Conservation (phyloP, 2,797 vertebrate genomes). For the Coregonus ussuriensis region DNA sequence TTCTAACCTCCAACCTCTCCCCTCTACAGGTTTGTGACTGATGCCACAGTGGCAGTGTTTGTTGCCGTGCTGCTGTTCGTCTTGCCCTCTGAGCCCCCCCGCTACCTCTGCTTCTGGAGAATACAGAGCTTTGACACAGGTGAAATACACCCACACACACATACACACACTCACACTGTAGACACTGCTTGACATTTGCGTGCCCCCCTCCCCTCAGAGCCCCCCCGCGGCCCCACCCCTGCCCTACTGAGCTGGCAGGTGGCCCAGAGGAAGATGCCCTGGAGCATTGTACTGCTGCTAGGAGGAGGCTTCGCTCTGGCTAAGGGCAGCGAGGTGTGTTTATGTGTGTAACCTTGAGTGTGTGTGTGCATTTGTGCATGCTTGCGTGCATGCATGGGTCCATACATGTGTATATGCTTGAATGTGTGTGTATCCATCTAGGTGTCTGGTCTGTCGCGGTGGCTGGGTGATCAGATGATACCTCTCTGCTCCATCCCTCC, state of each 20-base stretch:
- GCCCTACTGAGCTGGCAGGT: constrained; percentile 88
- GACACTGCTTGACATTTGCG: background rate
- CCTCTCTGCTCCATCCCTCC: constrained; percentile 84
- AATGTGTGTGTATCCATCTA: constrained; percentile 44
- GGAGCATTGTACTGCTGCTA: constrained; percentile 92
- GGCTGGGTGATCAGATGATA: constrained; percentile 90
- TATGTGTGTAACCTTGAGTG: too few species aligned
- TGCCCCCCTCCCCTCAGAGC: constrained; percentile 39
- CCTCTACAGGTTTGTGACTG: constrained; percentile 83
- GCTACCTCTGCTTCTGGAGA: constrained; percentile 66
- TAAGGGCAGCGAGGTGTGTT: constrained; percentile 88
- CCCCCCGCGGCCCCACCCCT: constrained; percentile 57
- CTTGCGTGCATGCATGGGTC: too few species aligned
- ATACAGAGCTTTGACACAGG: constrained; percentile 73
- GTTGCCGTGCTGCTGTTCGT: constrained; percentile 87
- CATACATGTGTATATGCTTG: constrained; percentile 4
- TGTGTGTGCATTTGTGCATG: too few species aligned
- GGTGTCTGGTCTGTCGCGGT: constrained; percentile 91
- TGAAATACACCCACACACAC: constrained; percentile 48
- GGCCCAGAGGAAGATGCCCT: constrained; percentile 90
- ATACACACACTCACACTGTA: too few species aligned
- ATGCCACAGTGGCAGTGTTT: constrained; percentile 86
- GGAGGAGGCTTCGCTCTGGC: constrained; percentile 96
- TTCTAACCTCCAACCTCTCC: background rate
- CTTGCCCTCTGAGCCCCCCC: constrained; percentile 84